Base-by-base conservation (phyloP, 2,888 invertebrate species). In the Incurvaria masculella region DNA sequence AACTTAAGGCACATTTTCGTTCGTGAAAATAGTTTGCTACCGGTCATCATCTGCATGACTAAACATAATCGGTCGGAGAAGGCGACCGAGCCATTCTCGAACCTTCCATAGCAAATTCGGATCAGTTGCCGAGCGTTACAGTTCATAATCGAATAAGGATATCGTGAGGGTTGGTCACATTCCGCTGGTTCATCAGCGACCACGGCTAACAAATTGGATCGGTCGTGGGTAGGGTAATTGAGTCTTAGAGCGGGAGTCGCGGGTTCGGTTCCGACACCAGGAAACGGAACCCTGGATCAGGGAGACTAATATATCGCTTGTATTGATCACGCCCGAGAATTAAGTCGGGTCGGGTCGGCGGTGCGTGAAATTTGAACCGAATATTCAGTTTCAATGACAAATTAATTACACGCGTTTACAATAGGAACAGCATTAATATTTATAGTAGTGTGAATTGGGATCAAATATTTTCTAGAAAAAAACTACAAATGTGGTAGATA, bases 21-120 rank as follows among this genome's bases (percentile, higher is more conserved):
- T 48, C 45, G 51, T 48, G 57, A 47, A 40, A 39, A 19, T 46
- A 46, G 53, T 55, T 59, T 56, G 58, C 61, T 62, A 63, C 33
- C 68, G 76, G 75, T 72, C 75, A 76, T 75, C 75, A 75, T 69
- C 68, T 69, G 76, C 72, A 74, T 78, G 76, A 78, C 75, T 75
- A 76, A 69, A 64, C 76, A 72, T 72, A 72, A 76, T 76, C 70
- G 76, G 76, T 66, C 70, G 71, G 59, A 61, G 59, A 68, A 72
- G 69, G 72, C 69, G 71, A 71, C 44, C 17, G 10, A n/a, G 18
- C 19, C 19, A 26, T 47, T 17, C 23, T 26, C 21, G 19, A 23
- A 5, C 40, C 27, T 6, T 10, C 10, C 10, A 3, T 2, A n/a
- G 26, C 2, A 11, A 59, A 55, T 51, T 54, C 10, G 21, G 49